Evolutionary conservation across 2,113 vertebrate genomes (phyloP).

Genomic region (Pangasianodon hypophthalmus): DNA sequence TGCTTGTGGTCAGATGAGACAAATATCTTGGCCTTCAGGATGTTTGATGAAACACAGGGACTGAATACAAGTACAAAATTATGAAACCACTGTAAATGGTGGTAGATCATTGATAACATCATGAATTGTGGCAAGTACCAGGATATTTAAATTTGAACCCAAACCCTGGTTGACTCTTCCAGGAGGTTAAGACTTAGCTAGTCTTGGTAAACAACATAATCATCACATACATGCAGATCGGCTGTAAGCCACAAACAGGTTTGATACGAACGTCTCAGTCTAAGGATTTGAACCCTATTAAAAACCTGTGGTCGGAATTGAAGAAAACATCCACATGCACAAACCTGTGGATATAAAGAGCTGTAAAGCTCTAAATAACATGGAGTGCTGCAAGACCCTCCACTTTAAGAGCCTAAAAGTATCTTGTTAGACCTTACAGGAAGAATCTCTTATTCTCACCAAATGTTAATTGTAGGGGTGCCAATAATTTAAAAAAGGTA

Average conservation of each 20-base stretch:
- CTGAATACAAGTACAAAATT: not conserved
- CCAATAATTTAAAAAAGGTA: not conserved
- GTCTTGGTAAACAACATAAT: not conserved
- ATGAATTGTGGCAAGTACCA: not conserved
- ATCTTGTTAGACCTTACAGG: not conserved
- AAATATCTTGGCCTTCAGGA: not conserved
- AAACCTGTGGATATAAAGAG: not conserved
- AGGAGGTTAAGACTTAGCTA: not conserved
- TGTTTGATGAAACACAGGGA: not conserved
- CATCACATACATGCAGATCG: not conserved
- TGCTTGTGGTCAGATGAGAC: not conserved
- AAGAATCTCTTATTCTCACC: not conserved
- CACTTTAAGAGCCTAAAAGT: not conserved
- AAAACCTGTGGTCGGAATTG: not conserved
- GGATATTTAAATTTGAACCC: not conserved
- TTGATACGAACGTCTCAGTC: not conserved
- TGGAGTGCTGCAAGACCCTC: not conserved
- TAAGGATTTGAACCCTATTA: not conserved
- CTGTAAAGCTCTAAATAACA: not conserved
- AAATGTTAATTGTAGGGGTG: not conserved
- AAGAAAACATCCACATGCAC: not conserved
- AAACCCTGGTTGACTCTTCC: not conserved
- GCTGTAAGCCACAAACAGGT: not conserved
- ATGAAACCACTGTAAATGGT: not conserved
- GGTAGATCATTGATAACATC: not conserved